Conservation (phyloP, 2,113 vertebrate genomes). For the Syrrhaptes paradoxus region DNA sequence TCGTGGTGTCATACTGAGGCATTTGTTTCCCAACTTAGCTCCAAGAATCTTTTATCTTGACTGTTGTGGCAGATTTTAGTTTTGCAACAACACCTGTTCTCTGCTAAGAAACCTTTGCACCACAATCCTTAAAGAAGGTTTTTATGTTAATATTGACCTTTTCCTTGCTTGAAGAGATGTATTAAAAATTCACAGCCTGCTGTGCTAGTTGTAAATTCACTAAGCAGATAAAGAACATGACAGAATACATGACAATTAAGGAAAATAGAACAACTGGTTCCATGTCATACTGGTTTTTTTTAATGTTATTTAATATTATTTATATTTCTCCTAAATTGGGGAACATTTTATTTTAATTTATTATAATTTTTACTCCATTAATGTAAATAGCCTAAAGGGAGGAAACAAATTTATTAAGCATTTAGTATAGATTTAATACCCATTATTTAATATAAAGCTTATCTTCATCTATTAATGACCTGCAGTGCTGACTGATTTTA, state of each 20-base stretch:
- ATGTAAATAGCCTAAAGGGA: background rate
- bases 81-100: constrained; percentile 73
- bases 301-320: background rate
- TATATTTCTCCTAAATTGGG: background rate
- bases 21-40: constrained; percentile 28
- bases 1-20: background rate
- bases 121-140: constrained; percentile 72
- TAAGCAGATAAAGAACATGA: constrained; percentile 69
- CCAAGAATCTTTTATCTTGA: constrained; percentile 8
- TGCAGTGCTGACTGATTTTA: background rate
- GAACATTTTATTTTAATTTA: background rate
- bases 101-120: constrained; percentile 68
- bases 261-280: constrained; percentile 54
- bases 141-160: constrained; percentile 84
- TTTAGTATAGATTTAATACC: background rate
- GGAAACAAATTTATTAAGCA: background rate
- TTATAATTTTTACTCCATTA: background rate
- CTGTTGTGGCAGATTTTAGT: constrained; percentile 50
- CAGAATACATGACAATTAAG: constrained; percentile 63
- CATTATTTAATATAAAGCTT: background rate
- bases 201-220: constrained; percentile 75
- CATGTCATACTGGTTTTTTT: background rate
- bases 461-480: background rate
- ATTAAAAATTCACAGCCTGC: constrained; percentile 79
- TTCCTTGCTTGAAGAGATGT: constrained; percentile 70